These are phyloP conservation scores for Apistogramma diplotaenia DNA, from an alignment of 2,113 vertebrate genomes.

Conservation along the genomic window DNA sequence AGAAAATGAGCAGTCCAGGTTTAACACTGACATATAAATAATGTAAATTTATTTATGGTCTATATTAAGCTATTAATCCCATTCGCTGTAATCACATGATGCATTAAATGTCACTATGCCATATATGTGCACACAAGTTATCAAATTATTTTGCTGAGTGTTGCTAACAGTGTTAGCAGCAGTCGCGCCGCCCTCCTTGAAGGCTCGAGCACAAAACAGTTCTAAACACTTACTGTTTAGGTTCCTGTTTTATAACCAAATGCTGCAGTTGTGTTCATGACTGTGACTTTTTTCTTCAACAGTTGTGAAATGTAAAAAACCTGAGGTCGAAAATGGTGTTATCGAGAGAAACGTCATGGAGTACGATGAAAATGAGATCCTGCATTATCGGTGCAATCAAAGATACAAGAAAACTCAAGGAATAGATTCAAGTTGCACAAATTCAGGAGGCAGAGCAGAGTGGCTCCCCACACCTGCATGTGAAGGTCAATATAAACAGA, in stretches of 20 bases:
- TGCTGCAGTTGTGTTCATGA: neutral
- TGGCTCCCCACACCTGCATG: slow-evolving; percentile 65
- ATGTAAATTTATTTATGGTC: too few relatives aligned
- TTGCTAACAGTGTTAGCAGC: too few relatives aligned
- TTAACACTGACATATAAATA: too few relatives aligned
- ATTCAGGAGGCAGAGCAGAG: neutral
- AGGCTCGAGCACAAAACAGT: too few relatives aligned
- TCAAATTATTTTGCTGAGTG: too few relatives aligned
- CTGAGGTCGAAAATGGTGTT: slow-evolving; percentile 1
- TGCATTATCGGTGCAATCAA: neutral
- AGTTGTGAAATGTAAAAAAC: slow-evolving; percentile 46
- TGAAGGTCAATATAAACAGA: slow-evolving; percentile 49
- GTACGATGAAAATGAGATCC: slow-evolving; percentile 27
- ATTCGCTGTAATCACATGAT: too few relatives aligned
- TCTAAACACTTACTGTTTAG: neutral
- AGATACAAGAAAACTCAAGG: neutral
- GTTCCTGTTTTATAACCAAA: neutral
- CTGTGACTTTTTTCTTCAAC: neutral
- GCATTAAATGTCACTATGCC: too few relatives aligned
- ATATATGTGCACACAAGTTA: too few relatives aligned
- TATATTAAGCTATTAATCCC: too few relatives aligned
- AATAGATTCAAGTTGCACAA: slow-evolving; percentile 34
- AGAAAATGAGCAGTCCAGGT: too few relatives aligned
- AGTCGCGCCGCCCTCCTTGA: too few relatives aligned
- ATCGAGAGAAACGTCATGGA: accelerated